These are phyloP conservation scores for Brachypalpus laphriformis DNA, from an alignment of 2,888 invertebrate species.

Conservation along the genomic window DNA sequence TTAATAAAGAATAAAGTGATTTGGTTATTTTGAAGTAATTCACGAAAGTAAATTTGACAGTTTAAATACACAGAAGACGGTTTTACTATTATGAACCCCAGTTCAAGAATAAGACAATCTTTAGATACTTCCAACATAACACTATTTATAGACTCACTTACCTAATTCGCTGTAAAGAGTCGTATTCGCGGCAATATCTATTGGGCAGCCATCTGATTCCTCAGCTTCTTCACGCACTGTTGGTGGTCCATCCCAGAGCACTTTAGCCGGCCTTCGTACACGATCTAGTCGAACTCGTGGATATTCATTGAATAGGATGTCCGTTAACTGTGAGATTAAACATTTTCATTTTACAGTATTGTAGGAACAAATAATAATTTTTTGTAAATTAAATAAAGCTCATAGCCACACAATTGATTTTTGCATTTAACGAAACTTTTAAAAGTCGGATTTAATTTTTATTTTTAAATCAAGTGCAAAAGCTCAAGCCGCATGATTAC, in stretches of 20 bases:
- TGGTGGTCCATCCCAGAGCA: constrained; percentile 85
- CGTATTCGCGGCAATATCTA: constrained; percentile 81
- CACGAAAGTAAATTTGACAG: no score
- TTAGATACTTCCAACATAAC: no score
- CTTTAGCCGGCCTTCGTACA: constrained; percentile 84
- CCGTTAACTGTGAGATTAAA: constrained; percentile 78
- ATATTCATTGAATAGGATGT: constrained; percentile 83
- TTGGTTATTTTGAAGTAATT: no score
- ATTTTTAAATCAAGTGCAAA: neutral
- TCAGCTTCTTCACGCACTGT: constrained; percentile 86
- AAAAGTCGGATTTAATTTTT: neutral
- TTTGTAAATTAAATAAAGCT: neutral
- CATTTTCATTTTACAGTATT: constrained; percentile 1
- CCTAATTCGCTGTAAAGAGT: constrained; percentile 82
- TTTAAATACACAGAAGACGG: no score
- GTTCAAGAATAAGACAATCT: no score
- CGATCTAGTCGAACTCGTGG: constrained; percentile 88
- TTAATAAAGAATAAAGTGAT: no score
- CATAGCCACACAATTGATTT: constrained; percentile 12
- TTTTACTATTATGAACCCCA: no score
- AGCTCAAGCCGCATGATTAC: neutral
- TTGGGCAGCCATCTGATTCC: constrained; percentile 82
- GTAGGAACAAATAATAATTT: neutral
- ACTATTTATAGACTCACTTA: constrained; percentile 80
- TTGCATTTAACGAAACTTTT: neutral